Conservation (phyloP, 2,797 vertebrate genomes). For the Acanthiza pusilla region DNA sequence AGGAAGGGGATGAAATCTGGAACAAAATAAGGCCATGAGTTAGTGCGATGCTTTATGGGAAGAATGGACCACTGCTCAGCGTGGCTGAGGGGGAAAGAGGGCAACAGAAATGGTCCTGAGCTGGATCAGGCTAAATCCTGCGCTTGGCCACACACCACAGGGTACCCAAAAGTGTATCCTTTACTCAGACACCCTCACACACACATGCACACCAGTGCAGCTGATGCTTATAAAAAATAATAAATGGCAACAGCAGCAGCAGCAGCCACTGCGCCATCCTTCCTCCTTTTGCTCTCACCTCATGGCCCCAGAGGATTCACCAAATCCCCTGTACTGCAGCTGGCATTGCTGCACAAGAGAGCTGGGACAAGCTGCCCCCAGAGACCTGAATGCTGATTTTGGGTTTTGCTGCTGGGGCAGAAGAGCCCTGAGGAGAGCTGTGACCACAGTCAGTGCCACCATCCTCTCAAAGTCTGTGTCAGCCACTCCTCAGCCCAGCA, state of each 20-base stretch:
- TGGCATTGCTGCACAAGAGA: background rate
- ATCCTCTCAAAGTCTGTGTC: background rate
- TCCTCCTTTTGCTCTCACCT: background rate
- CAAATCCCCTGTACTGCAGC: background rate
- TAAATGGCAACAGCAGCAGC: background rate
- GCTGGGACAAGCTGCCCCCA: background rate
- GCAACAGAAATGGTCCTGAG: background rate
- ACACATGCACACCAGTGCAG: background rate
- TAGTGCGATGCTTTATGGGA: background rate
- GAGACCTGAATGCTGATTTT: background rate
- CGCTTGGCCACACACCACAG: background rate
- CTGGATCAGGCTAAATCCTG: background rate
- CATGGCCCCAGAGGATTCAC: background rate
- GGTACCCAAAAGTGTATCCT: background rate
- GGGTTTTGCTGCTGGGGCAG: background rate
- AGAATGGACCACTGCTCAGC: background rate
- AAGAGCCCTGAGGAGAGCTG: background rate
- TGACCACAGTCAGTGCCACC: background rate
- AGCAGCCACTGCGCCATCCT: background rate
- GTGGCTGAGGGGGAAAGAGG: background rate
- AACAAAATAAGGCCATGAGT: background rate
- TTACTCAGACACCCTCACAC: background rate
- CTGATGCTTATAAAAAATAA: background rate
- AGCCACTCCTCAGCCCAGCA: background rate
- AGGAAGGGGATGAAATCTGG: constrained; percentile 83